These are phyloP conservation scores for Epicampocera succincta DNA, from an alignment of 2,888 invertebrate genomes.

Conservation along the genomic window DNA sequence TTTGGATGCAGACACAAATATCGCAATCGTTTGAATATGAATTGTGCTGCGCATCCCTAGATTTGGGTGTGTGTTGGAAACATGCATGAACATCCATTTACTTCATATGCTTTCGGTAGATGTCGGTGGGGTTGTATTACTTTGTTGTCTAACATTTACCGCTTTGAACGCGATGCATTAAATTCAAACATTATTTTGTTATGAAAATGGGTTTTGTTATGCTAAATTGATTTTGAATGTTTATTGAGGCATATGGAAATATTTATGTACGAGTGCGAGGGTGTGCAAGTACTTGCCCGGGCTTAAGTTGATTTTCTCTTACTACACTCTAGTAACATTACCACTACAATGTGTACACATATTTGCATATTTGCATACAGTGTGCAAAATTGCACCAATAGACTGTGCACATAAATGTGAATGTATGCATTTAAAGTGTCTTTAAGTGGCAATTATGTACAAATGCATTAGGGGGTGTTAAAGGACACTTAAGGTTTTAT, in stretches of 20 bases:
- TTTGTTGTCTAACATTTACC: slow-evolving; percentile 53
- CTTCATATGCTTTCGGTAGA: no score
- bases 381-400: slow-evolving; percentile 4
- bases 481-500: slow-evolving; percentile 59
- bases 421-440: slow-evolving; percentile 65
- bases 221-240: slow-evolving; percentile 68
- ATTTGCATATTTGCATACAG: slow-evolving; percentile 2
- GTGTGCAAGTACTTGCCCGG: neutral
- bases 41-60: no score
- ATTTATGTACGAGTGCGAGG: slow-evolving; percentile 20
- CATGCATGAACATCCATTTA: no score
- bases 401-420: slow-evolving; percentile 3
- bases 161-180: slow-evolving; percentile 63
- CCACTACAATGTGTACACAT: neutral
- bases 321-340: neutral
- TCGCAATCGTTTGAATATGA: neutral
- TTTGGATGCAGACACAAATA: neutral
- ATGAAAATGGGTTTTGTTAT: slow-evolving; percentile 64
- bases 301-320: neutral
- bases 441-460: slow-evolving; percentile 65
- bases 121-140: neutral
- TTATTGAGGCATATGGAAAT: slow-evolving; percentile 57
- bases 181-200: slow-evolving; percentile 62
- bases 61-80: no score
- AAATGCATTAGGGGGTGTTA: slow-evolving; percentile 60